phyloP scores from a whole-genome alignment of 2,888 invertebrate species.

The Theretra japonica region DNA sequence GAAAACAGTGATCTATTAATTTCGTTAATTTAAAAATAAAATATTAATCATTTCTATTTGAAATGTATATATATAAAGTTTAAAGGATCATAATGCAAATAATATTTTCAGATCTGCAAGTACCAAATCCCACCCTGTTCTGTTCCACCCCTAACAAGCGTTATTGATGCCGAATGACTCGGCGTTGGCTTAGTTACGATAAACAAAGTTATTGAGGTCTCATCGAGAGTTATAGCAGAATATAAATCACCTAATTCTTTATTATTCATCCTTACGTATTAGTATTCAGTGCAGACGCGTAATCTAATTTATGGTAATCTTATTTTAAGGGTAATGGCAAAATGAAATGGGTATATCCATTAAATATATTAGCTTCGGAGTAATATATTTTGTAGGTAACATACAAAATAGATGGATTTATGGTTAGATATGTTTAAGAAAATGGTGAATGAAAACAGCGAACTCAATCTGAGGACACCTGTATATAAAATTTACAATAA shows the following conservation, averaged over 20 bases:
- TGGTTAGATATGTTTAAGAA: neutral
- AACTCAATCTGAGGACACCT: no score
- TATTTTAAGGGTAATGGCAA: neutral
- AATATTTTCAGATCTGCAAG: neutral
- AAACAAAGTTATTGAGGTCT: constrained; percentile 16
- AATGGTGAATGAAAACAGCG: neutral
- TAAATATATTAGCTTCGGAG: neutral
- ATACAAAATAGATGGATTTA: no score
- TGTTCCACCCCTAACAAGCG: neutral
- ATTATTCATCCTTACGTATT: neutral
- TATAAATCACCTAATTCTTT: constrained; percentile 1
- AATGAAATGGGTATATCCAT: neutral
- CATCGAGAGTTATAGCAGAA: neutral
- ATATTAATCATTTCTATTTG: no score
- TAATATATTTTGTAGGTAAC: neutral
- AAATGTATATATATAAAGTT: no score
- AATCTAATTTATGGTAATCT: constrained; percentile 3
- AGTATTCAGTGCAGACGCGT: constrained; percentile 6
- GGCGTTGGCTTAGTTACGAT: neutral
- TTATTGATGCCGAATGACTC: constrained; percentile 9
- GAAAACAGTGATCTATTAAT: no score
- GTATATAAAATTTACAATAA: no score
- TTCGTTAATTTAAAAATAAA: no score
- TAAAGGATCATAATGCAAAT: no score
- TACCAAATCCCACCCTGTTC: neutral